These are phyloP conservation scores for Osmerus mordax DNA, from an alignment of 2,113 vertebrate genomes.

Conservation along the genomic window DNA sequence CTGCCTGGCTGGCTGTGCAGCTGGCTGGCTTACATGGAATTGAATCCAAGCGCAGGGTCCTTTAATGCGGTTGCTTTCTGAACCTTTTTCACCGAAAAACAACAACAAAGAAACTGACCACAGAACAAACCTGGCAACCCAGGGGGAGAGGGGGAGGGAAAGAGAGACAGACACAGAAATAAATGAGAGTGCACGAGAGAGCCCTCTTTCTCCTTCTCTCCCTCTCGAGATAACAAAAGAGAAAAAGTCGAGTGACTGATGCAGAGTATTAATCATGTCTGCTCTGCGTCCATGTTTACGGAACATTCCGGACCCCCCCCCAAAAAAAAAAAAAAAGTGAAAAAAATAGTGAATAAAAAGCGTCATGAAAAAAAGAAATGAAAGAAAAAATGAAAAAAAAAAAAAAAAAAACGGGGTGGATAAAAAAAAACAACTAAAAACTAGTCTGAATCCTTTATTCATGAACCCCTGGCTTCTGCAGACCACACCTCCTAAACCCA, in stretches of 20 bases:
- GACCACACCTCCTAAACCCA: too few species aligned
- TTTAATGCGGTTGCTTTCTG: too few species aligned
- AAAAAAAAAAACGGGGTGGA: too few species aligned
- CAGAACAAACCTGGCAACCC: too few species aligned
- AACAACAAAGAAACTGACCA: too few species aligned
- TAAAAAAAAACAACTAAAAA: too few species aligned
- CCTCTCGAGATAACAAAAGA: background rate
- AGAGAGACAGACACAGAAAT: background rate
- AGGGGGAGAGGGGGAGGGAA: background rate
- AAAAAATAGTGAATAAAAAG: background rate
- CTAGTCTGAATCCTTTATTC: too few species aligned
- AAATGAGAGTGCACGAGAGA: background rate
- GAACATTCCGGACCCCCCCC: background rate
- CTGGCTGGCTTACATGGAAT: too few species aligned
- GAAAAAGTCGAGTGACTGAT: background rate
- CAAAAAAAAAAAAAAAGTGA: background rate
- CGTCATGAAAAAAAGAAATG: background rate
- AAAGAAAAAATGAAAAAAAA: background rate
- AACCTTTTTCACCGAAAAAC: too few species aligned
- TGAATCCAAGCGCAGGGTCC: too few species aligned
- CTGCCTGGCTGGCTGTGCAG: too few species aligned
- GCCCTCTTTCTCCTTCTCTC: background rate
- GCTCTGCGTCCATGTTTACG: background rate
- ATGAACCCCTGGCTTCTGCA: too few species aligned
- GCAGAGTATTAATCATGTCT: background rate